phyloP scores from a whole-genome alignment of 1,140 invertebrate species.

The Stegodyphus dumicola region DNA sequence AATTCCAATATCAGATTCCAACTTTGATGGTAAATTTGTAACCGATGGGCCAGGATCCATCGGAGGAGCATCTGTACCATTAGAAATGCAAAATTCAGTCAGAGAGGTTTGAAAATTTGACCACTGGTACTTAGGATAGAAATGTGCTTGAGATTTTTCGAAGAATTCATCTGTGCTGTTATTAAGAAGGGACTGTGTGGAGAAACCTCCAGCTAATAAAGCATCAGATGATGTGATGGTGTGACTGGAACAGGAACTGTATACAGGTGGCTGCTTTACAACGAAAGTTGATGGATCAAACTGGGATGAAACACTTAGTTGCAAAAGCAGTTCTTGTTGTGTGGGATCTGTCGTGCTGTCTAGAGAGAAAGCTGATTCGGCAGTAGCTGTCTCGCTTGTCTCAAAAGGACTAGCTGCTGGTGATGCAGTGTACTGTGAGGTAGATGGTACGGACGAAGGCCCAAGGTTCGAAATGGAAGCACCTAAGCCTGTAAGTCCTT shows the following conservation, averaged over 20 bases:
- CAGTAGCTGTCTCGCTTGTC: background rate
- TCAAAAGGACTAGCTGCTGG: constrained; percentile 11
- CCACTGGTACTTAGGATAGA: constrained; percentile 74
- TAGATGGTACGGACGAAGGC: constrained; percentile 29
- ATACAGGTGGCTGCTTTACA: constrained; percentile 68
- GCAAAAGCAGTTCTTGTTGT: constrained; percentile 43
- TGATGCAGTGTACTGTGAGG: constrained; percentile 21
- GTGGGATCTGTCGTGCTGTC: constrained; percentile 14
- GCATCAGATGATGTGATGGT: constrained; percentile 65
- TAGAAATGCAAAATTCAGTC: constrained; percentile 1
- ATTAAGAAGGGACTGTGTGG: constrained; percentile 62
- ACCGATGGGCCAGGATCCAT: constrained; percentile 19
- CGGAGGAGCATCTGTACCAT: constrained; percentile 13
- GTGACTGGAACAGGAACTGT: constrained; percentile 64
- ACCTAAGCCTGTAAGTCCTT: background rate
- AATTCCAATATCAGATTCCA: constrained; percentile 30
- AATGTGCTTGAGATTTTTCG: constrained; percentile 67
- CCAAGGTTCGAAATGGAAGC: background rate
- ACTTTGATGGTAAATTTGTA: background rate
- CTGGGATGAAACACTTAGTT: constrained; percentile 36
- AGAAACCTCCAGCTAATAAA: constrained; percentile 61
- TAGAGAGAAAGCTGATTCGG: constrained; percentile 9
- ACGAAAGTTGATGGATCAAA: constrained; percentile 62
- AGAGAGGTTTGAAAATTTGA: constrained; percentile 61
- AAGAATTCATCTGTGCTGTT: constrained; percentile 67